Percentiles rank a stretch among this genome's conserved stretches.
Conservation (phyloP, 2,888 invertebrate species). For the Myopa testacea region DNA sequence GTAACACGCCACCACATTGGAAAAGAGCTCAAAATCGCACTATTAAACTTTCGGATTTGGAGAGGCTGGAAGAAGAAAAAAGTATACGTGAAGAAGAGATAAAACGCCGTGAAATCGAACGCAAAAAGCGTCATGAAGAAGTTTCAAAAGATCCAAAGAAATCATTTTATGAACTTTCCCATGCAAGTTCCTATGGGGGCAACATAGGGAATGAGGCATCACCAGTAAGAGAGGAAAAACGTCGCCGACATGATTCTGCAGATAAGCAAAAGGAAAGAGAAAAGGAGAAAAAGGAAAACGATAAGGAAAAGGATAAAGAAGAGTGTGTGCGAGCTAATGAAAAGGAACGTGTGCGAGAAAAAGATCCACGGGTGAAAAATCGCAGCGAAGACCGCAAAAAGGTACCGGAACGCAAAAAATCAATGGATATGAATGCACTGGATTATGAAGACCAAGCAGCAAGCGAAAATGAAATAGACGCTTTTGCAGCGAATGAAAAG, state of each 20-base stretch:
- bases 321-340: conserved; percentile 43
- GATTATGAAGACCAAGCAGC: conserved; percentile 77
- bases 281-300: conserved; percentile 38
- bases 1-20: conserved; percentile 95
- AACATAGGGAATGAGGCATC: conserved; percentile 56
- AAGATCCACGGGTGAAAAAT: conserved; percentile 30
- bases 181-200: conserved; percentile 67
- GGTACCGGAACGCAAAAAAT: conserved; percentile 59
- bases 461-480: conserved; percentile 62
- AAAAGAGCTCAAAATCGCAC: conserved; percentile 87
- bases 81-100: conserved; percentile 73
- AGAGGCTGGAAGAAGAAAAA: conserved; percentile 78
- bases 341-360: conserved; percentile 41
- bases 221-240: conserved; percentile 61
- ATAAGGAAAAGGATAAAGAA: conserved; percentile 50
- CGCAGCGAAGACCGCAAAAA: conserved; percentile 41
- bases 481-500: conserved; percentile 39
- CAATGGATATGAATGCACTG: conserved; percentile 78
- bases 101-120: conserved; percentile 70
- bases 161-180: conserved; percentile 67
- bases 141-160: conserved; percentile 68
- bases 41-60: conserved; percentile 84
- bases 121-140: conserved; percentile 71
- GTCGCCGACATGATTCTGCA: conserved; percentile 55
- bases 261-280: conserved; percentile 54